phyloP scores from a whole-genome alignment of 1,140 invertebrate species.

The Bombus sylvicola region DNA sequence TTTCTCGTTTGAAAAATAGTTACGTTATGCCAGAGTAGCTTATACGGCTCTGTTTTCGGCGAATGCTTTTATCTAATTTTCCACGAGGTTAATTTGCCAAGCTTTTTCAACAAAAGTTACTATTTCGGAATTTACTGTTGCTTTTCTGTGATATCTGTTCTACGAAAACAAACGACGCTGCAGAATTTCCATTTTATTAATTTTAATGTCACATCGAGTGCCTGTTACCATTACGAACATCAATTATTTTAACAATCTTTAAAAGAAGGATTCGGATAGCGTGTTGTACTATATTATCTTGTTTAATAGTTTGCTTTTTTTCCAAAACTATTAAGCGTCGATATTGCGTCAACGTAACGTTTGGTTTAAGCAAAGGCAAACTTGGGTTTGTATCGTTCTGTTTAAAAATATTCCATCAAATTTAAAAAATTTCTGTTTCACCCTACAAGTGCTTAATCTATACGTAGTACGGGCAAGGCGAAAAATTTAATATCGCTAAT shows the following conservation, averaged over 20 bases:
- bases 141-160: background rate
- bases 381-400: too few relatives aligned
- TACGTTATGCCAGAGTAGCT: background rate
- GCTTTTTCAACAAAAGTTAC: background rate
- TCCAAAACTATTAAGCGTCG: too few relatives aligned
- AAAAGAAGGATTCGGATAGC: too few relatives aligned
- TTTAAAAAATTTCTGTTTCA: background rate
- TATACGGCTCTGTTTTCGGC: background rate
- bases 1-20: background rate
- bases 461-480: too few relatives aligned
- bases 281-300: too few relatives aligned
- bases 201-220: too few relatives aligned
- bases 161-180: background rate
- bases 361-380: background rate
- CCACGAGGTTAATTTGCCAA: background rate
- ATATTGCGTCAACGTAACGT: background rate
- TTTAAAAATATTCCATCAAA: background rate
- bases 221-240: too few relatives aligned
- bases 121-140: background rate
- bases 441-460: too few relatives aligned
- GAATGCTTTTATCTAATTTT: background rate
- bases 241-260: background rate
- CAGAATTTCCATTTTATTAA: background rate
- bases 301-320: too few relatives aligned
- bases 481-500: too few relatives aligned